These are phyloP conservation scores for Daboia siamensis DNA, from an alignment of 2,113 vertebrate genomes.

Conservation along the genomic window DNA sequence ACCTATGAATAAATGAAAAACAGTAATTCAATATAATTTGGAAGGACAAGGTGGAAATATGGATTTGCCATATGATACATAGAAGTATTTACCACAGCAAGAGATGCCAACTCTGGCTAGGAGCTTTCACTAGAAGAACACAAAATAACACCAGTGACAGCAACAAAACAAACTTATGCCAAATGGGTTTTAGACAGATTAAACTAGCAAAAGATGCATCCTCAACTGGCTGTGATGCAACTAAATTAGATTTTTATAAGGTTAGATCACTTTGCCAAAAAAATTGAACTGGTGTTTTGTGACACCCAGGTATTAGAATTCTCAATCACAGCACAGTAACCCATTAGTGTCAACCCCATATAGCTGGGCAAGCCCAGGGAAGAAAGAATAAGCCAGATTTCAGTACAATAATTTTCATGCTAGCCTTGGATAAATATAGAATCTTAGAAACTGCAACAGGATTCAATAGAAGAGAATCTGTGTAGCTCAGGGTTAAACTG, in stretches of 20 bases:
- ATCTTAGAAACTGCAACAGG: background rate
- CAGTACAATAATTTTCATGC: background rate
- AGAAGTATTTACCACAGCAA: background rate
- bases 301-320: background rate
- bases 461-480: background rate
- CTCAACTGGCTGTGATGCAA: background rate
- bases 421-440: background rate
- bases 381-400: background rate
- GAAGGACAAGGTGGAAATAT: background rate
- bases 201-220: background rate
- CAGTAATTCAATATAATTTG: background rate
- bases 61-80: background rate
- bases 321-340: background rate
- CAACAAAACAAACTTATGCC: background rate
- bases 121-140: background rate
- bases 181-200: background rate
- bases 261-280: background rate
- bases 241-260: background rate
- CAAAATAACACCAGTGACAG: background rate
- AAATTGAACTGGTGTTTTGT: background rate
- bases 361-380: background rate
- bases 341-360: background rate
- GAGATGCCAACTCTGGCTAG: background rate
- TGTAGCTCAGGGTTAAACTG: background rate
- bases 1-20: conserved; percentile 9